These are phyloP conservation scores for Mycetomoellerius zeteki DNA, from an alignment of 1,140 invertebrate species.

Conservation along the genomic window DNA sequence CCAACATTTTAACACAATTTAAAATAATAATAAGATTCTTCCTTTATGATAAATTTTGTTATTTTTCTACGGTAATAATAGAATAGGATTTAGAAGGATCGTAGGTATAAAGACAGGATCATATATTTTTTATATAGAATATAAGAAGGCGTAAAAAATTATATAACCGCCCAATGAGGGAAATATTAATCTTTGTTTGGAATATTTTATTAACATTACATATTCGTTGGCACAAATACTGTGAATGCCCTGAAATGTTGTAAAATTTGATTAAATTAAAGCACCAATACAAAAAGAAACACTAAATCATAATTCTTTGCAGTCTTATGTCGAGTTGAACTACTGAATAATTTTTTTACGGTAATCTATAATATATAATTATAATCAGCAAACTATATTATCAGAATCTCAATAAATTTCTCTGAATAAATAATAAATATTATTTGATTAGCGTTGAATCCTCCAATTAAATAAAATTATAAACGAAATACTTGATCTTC, in stretches of 20 bases:
- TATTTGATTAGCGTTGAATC: background rate
- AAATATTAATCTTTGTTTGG: slow-evolving; percentile 58
- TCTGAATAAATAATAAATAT: background rate
- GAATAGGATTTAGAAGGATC: background rate
- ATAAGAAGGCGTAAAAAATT: background rate
- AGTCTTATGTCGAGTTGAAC: background rate
- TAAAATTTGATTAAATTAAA: slow-evolving; percentile 45
- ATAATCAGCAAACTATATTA: background rate
- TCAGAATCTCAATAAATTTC: background rate
- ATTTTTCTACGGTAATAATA: background rate
- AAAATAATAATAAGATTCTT: background rate
- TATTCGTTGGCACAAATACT: slow-evolving; percentile 70
- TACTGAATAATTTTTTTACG: background rate
- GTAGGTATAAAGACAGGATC: background rate
- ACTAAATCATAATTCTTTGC: background rate
- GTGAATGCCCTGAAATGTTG: slow-evolving; percentile 75
- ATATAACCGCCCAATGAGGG: background rate
- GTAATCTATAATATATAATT: background rate
- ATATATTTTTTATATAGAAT: slow-evolving; percentile 22
- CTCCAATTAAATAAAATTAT: background rate
- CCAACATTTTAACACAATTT: background rate
- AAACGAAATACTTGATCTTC: background rate
- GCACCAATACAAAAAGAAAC: background rate
- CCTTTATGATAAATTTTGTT: background rate
- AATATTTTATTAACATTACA: slow-evolving; percentile 80